Evolutionary conservation across 2,797 vertebrate species (phyloP), one percentile per base, ranked within the genome.

Genomic region (Pelobates cultripes): DNA sequence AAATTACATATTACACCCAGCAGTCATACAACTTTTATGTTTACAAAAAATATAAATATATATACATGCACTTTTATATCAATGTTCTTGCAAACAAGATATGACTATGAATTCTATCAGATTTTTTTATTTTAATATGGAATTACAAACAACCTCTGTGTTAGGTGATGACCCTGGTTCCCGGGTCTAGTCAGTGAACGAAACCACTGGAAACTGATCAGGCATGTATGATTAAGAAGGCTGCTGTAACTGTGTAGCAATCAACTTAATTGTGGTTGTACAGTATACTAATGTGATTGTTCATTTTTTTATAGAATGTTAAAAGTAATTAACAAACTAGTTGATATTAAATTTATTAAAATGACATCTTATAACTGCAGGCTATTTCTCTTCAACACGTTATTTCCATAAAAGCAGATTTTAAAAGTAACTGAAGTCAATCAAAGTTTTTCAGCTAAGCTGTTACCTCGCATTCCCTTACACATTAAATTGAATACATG

Each of bases 211-310:
- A 75, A 57, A 66, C 64, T 81, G 79, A 81, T 81, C 75, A 81
- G 61, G 64, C 73, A 75, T 75, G 66, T 75, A 70, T 81, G 79
- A 81, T 81, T 81, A 75, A 75, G 66, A 68, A 75, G 69, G 64
- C 53, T 43, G 41, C 61, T 81, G 72, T 81, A 75, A 74, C 73
- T 61, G 79, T 81, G 73, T 81, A 61, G 79, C 79, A 81, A 81
- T 81, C 79, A 75, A 41, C 64, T 40, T 81, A 81, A 81, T 81
- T 81, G 72, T 81, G 79, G 66, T 64, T 64, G 42, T 76, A 64
- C 79, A 70, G 73, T 76, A 81, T 81, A 81, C 75, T 81, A 76
- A 81, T 81, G 79, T 81, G 79, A 81, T 76, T 81, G 79, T 81
- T 75, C 73, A 70, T 63, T 70, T 75, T 80, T 28, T 17, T 7